These are phyloP conservation scores for Amblyornis subalaris DNA, from an alignment of 2,113 vertebrate species.

Conservation along the genomic window DNA sequence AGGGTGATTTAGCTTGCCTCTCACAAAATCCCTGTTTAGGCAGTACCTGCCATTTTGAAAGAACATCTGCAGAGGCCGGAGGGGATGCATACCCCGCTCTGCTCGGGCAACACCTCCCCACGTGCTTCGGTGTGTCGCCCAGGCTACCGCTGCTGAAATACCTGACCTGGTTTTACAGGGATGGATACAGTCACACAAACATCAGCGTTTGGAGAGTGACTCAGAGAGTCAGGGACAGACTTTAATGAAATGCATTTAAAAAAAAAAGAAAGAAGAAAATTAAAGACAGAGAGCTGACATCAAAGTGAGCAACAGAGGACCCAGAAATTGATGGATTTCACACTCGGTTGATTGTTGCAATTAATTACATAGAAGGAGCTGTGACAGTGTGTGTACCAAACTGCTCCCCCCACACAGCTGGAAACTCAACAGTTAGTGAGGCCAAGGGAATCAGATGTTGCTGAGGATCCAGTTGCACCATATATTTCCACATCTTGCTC, in stretches of 20 bases:
- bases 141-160: background rate
- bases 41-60: background rate
- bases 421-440: background rate
- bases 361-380: background rate
- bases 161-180: background rate
- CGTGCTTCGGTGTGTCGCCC: background rate
- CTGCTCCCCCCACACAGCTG: background rate
- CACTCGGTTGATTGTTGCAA: background rate
- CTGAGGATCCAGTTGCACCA: constrained; percentile 24
- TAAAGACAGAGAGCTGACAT: background rate
- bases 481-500: constrained; percentile 12
- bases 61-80: background rate
- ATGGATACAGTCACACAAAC: background rate
- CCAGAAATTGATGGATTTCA: constrained; percentile 21
- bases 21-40: background rate
- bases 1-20: background rate
- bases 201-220: background rate
- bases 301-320: background rate
- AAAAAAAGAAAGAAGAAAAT: background rate
- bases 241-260: background rate
- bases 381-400: background rate
- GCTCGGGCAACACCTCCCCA: background rate
- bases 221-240: background rate
- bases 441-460: background rate
- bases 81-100: background rate